phyloP scores from a whole-genome alignment of 1,140 invertebrate genomes.

The Leptinotarsa defecta region DNA sequence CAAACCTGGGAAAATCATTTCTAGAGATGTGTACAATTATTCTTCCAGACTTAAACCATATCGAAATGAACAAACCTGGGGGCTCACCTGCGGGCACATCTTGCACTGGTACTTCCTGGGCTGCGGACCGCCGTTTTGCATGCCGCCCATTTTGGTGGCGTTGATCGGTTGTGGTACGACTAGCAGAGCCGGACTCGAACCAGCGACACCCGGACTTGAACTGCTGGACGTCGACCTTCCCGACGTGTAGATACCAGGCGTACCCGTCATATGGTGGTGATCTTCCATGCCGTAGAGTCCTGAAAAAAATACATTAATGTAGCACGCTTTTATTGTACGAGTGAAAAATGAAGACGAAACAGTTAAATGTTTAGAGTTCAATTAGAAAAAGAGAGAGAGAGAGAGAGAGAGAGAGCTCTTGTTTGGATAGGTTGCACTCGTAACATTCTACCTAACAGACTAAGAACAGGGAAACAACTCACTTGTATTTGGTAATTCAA shows the following conservation, averaged over 20 bases:
- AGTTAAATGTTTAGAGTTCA: no score
- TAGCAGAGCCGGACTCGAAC: slow-evolving; percentile 66
- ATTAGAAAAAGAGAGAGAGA: no score
- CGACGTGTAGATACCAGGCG: slow-evolving; percentile 51
- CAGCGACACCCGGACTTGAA: slow-evolving; percentile 59
- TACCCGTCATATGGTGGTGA: slow-evolving; percentile 52
- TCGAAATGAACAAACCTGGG: neutral
- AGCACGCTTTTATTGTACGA: no score
- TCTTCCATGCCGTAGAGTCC: slow-evolving; percentile 51
- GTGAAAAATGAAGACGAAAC: no score
- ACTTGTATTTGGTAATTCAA: no score
- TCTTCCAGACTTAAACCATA: neutral
- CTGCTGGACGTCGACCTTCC: slow-evolving; percentile 54
- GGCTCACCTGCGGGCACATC: slow-evolving; percentile 96
- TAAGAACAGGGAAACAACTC: no score
- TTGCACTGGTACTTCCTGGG: slow-evolving; percentile 93
- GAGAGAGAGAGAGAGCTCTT: no score
- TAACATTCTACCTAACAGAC: no score
- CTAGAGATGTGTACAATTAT: no score
- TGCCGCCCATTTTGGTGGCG: slow-evolving; percentile 69
- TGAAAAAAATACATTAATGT: neutral
- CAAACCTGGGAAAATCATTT: no score
- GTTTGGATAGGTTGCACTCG: no score
- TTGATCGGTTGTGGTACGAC: slow-evolving; percentile 92
- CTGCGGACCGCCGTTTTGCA: slow-evolving; percentile 62